These are phyloP conservation scores for Lasioglossum oenotherae DNA, from an alignment of 2,888 invertebrate genomes.

Conservation along the genomic window DNA sequence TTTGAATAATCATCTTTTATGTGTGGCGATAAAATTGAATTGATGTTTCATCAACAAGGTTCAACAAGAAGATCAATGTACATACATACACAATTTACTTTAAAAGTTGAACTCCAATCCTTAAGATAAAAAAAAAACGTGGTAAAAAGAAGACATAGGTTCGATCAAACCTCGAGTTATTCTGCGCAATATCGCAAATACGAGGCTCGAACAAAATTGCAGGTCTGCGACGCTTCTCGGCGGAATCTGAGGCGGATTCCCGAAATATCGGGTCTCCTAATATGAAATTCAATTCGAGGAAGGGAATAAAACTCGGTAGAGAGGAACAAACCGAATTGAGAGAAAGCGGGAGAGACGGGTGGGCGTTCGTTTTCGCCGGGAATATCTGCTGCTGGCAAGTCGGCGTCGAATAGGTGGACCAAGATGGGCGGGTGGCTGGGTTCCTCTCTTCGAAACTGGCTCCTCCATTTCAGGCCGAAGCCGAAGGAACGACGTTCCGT, in stretches of 20 bases:
- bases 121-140: no score
- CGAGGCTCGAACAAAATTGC: neutral
- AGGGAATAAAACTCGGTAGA: conserved; percentile 62
- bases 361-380: conserved; percentile 58
- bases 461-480: conserved; percentile 31
- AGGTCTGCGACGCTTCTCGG: neutral
- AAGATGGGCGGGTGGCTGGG: conserved; percentile 56
- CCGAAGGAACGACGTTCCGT: conserved; percentile 61
- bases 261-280: conserved; percentile 42
- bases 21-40: neutral
- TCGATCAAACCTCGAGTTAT: neutral
- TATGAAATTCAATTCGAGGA: conserved; percentile 78
- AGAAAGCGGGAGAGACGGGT: conserved; percentile 39
- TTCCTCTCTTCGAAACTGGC: conserved; percentile 44
- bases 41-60: neutral
- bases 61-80: neutral
- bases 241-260: neutral
- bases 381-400: conserved; percentile 47
- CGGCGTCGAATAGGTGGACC: conserved; percentile 55
- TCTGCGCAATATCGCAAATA: neutral
- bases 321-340: neutral
- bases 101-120: neutral
- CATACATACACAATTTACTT: neutral
- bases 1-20: neutral
- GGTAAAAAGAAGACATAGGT: neutral